Conservation (phyloP, 1,140 invertebrate genomes). For the Pogonomyrmex californicus region DNA sequence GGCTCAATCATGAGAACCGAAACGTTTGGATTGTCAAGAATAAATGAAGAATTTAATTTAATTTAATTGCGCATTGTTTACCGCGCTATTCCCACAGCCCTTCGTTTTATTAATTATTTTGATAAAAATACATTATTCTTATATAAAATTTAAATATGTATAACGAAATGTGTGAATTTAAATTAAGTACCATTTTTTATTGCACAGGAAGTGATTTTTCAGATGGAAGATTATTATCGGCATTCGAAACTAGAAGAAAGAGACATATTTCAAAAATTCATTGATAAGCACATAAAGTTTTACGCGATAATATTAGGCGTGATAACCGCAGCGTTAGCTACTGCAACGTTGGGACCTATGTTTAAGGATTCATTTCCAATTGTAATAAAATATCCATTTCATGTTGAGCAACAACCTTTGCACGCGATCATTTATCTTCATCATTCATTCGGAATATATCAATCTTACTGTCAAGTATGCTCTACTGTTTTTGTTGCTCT, state of each 20-base stretch:
- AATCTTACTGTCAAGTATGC: slow-evolving; percentile 50
- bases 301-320: not conserved
- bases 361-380: slow-evolving; percentile 57
- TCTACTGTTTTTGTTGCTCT: slow-evolving; percentile 65
- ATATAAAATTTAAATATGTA: not conserved
- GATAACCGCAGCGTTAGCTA: slow-evolving; percentile 28
- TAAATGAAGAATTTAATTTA: too few species aligned
- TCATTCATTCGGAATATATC: slow-evolving; percentile 61
- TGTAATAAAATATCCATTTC: slow-evolving; percentile 70
- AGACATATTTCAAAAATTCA: slow-evolving; percentile 62
- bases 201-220: slow-evolving; percentile 34
- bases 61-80: too few species aligned
- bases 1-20: too few species aligned
- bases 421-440: slow-evolving; percentile 55
- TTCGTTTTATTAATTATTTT: too few species aligned
- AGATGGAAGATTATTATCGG: slow-evolving; percentile 67
- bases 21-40: too few species aligned
- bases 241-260: slow-evolving; percentile 52
- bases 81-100: too few species aligned
- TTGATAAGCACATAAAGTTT: slow-evolving; percentile 15
- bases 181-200: not conserved
- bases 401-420: slow-evolving; percentile 33
- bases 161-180: not conserved
- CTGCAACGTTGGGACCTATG: slow-evolving; percentile 33
- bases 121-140: not conserved